Percentiles rank a stretch among this genome's conserved stretches.
These are phyloP conservation scores for Sinelater perroti DNA, from an alignment of 2,888 invertebrate species.

Conservation along the genomic window DNA sequence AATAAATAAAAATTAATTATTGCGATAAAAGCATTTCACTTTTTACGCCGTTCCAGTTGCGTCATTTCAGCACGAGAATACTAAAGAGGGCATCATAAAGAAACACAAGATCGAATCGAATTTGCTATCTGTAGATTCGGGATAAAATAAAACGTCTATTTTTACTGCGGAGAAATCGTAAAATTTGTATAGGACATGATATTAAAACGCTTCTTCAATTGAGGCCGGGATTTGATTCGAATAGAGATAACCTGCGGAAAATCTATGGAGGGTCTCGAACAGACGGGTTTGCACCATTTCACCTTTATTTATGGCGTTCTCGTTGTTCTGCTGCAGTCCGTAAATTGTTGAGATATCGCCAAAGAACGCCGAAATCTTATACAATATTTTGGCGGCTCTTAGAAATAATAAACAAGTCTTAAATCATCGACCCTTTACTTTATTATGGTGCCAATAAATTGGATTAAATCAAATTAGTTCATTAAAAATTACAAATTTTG, in stretches of 20 bases:
- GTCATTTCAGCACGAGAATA: too few relatives aligned
- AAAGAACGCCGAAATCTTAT: too few relatives aligned
- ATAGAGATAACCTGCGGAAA: constrained; percentile 10
- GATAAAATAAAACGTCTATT: constrained; percentile 27
- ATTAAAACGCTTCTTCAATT: constrained; percentile 25
- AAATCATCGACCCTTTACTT: too few relatives aligned
- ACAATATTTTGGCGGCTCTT: too few relatives aligned
- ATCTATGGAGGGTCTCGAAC: constrained; percentile 9
- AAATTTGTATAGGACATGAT: constrained; percentile 32
- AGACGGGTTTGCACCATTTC: constrained; percentile 3
- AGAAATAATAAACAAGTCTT: too few relatives aligned
- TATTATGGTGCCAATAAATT: too few relatives aligned
- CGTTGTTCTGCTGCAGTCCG: constrained; percentile 5
- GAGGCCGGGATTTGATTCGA: constrained; percentile 11
- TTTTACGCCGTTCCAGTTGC: too few relatives aligned
- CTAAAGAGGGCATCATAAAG: neutral
- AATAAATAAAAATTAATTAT: too few relatives aligned
- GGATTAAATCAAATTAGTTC: too few relatives aligned
- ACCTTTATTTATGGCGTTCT: constrained; percentile 12
- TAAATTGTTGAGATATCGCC: neutral
- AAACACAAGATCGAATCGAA: constrained; percentile 32
- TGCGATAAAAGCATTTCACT: too few relatives aligned
- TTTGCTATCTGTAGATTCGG: constrained; percentile 26
- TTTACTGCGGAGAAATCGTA: constrained; percentile 32
- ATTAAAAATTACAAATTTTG: too few relatives aligned